Evolutionary conservation across 2,113 vertebrate species (phyloP).

Genomic region (Arvicanthis niloticus): DNA sequence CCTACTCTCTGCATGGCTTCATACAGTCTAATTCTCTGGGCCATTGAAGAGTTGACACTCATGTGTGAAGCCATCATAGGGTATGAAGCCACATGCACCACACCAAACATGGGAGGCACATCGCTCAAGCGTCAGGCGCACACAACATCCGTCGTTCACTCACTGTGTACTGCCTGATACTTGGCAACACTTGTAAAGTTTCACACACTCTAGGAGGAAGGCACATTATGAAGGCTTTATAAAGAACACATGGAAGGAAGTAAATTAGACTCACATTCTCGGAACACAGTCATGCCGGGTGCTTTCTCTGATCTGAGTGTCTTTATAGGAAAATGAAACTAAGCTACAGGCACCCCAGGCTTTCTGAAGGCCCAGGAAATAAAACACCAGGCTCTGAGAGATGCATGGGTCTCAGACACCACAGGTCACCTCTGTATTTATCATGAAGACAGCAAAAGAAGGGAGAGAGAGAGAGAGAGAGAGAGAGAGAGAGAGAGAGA

Average conservation of each 20-base stretch:
- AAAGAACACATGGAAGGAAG: background rate
- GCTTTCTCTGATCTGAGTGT: background rate
- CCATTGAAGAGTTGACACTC: accelerated
- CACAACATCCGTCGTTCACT: accelerated
- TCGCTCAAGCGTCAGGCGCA: accelerated
- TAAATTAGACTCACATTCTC: background rate
- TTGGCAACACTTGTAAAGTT: background rate
- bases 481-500: no score
- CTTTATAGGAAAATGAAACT: background rate
- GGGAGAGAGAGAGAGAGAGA: background rate
- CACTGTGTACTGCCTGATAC: accelerated
- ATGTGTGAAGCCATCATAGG: accelerated
- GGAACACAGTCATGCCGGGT: accelerated
- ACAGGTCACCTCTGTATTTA: background rate
- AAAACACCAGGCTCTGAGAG: background rate
- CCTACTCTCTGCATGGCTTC: background rate
- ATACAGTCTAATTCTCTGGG: background rate
- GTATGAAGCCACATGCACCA: accelerated
- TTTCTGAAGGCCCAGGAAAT: background rate
- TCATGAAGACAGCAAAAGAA: background rate
- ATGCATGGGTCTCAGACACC: background rate
- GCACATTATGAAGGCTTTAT: background rate
- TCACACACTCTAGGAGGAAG: background rate
- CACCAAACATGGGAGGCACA: accelerated
- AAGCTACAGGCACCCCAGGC: accelerated